phyloP scores from a whole-genome alignment of 2,113 vertebrate genomes.

The Cacatua alba region DNA sequence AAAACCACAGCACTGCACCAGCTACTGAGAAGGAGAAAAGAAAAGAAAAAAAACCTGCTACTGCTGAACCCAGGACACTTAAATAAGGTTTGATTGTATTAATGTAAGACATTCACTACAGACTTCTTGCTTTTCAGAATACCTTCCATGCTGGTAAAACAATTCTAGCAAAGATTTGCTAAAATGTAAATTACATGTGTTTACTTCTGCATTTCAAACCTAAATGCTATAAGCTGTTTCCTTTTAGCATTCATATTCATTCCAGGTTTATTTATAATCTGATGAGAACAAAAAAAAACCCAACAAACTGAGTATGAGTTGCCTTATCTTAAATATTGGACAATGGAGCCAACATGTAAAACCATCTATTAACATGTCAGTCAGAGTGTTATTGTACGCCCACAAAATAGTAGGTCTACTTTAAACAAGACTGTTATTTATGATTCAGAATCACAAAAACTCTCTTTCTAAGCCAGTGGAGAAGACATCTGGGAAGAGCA shows the following conservation, averaged over 20 bases:
- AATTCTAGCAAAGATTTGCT: rapidly evolving
- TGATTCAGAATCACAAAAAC: not conserved
- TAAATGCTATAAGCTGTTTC: not conserved
- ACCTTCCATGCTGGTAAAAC: not conserved
- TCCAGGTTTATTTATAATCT: conserved; percentile 4
- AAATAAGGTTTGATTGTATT: not conserved
- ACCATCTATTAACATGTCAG: conserved; percentile 1
- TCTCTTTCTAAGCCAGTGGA: not conserved
- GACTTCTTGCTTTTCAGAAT: not conserved
- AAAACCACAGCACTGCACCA: too few relatives aligned
- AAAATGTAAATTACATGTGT: not conserved
- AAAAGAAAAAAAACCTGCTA: too few relatives aligned
- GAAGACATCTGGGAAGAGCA: not conserved
- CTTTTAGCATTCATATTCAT: not conserved
- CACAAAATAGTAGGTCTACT: conserved; percentile 10
- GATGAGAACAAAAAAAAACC: not conserved
- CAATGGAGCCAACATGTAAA: not conserved
- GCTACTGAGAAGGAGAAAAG: too few relatives aligned
- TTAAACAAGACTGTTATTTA: conserved; percentile 6
- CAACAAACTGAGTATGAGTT: not conserved
- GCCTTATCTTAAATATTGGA: not conserved
- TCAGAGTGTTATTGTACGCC: not conserved
- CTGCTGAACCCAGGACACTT: too few relatives aligned
- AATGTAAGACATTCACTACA: not conserved
- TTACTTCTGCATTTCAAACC: not conserved